Conservation (phyloP, 2,113 vertebrate species). For the Passer domesticus region DNA sequence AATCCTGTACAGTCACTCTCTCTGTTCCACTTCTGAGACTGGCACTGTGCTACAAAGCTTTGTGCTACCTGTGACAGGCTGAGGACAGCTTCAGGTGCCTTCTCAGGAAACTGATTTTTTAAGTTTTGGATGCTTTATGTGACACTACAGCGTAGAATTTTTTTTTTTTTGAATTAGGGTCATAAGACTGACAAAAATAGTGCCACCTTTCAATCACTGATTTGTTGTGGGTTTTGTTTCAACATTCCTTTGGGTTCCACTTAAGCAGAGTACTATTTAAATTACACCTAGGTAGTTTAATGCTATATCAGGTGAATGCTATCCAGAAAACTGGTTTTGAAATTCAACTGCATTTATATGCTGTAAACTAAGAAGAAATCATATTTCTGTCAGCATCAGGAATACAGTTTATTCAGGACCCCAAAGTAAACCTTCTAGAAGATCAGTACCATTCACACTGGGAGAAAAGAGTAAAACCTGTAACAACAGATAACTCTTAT, state of each 20-base stretch:
- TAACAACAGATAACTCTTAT: not conserved
- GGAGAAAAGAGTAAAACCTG: not conserved
- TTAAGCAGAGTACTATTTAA: not conserved
- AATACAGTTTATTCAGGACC: not conserved
- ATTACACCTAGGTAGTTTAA: not conserved
- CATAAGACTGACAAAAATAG: not conserved
- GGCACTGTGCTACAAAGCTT: not conserved
- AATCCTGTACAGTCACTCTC: not conserved
- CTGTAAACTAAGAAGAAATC: not conserved
- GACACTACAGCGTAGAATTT: not conserved
- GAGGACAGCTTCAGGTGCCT: not conserved
- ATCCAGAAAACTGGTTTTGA: not conserved
- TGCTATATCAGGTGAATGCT: fast-evolving
- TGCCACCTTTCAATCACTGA: not conserved
- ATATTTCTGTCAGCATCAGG: not conserved
- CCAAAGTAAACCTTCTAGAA: not conserved
- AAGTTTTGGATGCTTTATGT: not conserved
- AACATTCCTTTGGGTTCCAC: not conserved
- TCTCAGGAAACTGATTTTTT: not conserved
- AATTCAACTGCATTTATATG: not conserved
- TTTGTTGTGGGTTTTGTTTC: not conserved
- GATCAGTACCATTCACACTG: fast-evolving
- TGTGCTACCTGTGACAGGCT: not conserved
- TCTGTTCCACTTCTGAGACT: not conserved
- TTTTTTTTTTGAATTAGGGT: not conserved